A percentile compares a stretch with the other conserved stretches of the same genome.
Conservation (phyloP, 2,797 vertebrate species). For the Epinephelus awoara region DNA sequence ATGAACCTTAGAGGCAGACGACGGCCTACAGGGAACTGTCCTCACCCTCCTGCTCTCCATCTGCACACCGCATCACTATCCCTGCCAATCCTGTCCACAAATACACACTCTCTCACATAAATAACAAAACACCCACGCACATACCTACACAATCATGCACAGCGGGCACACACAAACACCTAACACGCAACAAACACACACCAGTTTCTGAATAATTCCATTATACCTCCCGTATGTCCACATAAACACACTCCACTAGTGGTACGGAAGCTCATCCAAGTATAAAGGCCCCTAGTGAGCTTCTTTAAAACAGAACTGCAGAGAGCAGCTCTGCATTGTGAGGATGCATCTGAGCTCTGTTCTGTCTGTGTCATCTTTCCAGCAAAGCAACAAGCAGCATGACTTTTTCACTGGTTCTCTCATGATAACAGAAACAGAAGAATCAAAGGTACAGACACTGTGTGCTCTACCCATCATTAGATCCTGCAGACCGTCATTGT, state of each 20-base stretch:
- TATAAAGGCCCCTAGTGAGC: slow-evolving; percentile 11
- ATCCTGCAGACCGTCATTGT: slow-evolving; percentile 21
- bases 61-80: slow-evolving; percentile 78
- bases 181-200: slow-evolving; percentile 28
- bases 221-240: slow-evolving; percentile 26
- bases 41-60: slow-evolving; percentile 83
- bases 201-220: slow-evolving; percentile 29
- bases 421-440: slow-evolving; percentile 3
- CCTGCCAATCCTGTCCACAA: slow-evolving; percentile 59
- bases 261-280: slow-evolving; percentile 7
- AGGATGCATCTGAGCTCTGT: slow-evolving; percentile 15
- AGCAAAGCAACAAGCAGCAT: slow-evolving; percentile 40
- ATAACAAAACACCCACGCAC: slow-evolving; percentile 49
- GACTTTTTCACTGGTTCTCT: slow-evolving; percentile 31
- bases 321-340: not conserved
- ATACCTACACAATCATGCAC: slow-evolving; percentile 32
- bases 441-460: not conserved
- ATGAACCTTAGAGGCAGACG: slow-evolving; percentile 69
- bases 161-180: slow-evolving; percentile 29
- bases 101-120: slow-evolving; percentile 47
- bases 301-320: slow-evolving; percentile 28
- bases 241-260: slow-evolving; percentile 24
- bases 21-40: slow-evolving; percentile 83
- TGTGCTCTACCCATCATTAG: slow-evolving; percentile 16
- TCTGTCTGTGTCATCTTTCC: slow-evolving; percentile 8